Conservation (phyloP, 2,888 invertebrate species). For the Pandemis heparana region DNA sequence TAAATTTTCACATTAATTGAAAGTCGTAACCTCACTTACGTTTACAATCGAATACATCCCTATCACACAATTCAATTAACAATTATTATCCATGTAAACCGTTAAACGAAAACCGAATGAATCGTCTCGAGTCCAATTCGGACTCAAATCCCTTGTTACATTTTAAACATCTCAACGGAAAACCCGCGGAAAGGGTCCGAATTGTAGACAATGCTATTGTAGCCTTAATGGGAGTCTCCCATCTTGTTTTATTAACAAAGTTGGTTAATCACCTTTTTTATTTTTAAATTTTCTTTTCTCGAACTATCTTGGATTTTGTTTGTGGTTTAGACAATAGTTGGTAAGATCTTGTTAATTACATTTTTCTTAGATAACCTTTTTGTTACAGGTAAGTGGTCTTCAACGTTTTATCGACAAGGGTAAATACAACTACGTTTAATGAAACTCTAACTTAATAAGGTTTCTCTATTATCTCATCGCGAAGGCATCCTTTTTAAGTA, state of each 20-base stretch:
- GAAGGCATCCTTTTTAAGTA: neutral
- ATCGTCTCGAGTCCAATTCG: conserved; percentile 42
- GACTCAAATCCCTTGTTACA: conserved; percentile 43
- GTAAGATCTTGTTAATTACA: conserved; percentile 3
- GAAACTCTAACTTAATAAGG: conserved; percentile 9
- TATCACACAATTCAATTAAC: conserved; percentile 20
- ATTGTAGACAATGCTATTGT: conserved; percentile 36
- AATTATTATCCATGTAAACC: conserved; percentile 32
- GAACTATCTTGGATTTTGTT: conserved; percentile 42
- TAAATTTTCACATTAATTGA: neutral
- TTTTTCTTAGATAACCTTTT: conserved; percentile 52
- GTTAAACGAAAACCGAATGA: conserved; percentile 40
- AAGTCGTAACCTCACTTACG: conserved; percentile 1
- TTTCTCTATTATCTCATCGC: neutral
- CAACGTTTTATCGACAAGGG: conserved; percentile 20
- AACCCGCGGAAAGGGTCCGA: conserved; percentile 19
- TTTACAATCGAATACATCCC: conserved; percentile 11
- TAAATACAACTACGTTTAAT: conserved; percentile 22
- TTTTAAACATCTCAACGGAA: conserved; percentile 26
- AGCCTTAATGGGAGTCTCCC: conserved; percentile 41
- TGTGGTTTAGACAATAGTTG: neutral
- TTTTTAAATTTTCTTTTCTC: conserved; percentile 43
- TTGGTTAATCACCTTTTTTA: conserved; percentile 47
- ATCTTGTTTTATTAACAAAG: conserved; percentile 25
- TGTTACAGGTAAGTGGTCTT: conserved; percentile 66